Conservation (phyloP, 2,888 invertebrate genomes). For the Hypsopygia costalis region DNA sequence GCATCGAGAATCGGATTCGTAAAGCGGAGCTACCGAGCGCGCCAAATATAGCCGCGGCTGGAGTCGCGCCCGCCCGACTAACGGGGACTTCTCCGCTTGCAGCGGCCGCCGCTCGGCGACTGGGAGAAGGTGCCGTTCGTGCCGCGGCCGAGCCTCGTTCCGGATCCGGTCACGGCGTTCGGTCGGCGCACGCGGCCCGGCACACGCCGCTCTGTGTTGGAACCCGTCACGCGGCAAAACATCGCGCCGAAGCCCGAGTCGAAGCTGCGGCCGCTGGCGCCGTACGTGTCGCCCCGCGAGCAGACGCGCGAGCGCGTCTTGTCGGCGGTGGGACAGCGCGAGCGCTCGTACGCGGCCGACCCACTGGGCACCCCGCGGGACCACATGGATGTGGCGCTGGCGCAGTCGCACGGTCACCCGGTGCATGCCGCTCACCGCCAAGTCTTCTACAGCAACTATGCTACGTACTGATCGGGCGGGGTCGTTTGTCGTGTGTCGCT, state of each 20-base stretch:
- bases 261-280: slow-evolving; percentile 82
- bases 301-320: slow-evolving; percentile 83
- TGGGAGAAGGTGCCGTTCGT: slow-evolving; percentile 95
- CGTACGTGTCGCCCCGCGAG: slow-evolving; percentile 85
- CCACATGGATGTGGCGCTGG: slow-evolving; percentile 84
- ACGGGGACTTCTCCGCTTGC: slow-evolving; percentile 82
- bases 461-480: slow-evolving; percentile 57
- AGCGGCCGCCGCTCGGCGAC: slow-evolving; percentile 87
- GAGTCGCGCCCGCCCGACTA: slow-evolving; percentile 71
- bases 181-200: slow-evolving; percentile 83
- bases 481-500: slow-evolving; percentile 63
- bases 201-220: slow-evolving; percentile 65
- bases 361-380: slow-evolving; percentile 81
- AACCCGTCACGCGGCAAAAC: slow-evolving; percentile 81
- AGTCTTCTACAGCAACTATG: slow-evolving; percentile 78
- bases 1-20: slow-evolving; percentile 56
- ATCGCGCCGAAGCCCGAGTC: slow-evolving; percentile 82
- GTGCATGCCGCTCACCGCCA: slow-evolving; percentile 69
- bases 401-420: slow-evolving; percentile 81
- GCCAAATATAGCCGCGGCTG: slow-evolving; percentile 82
- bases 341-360: slow-evolving; percentile 79
- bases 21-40: slow-evolving; percentile 72
- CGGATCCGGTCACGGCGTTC: slow-evolving; percentile 92
- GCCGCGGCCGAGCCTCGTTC: slow-evolving; percentile 91
- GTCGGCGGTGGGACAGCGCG: slow-evolving; percentile 78